Evolutionary conservation across 2,888 invertebrate genomes (phyloP).

Genomic region (Drosophila acutilabella): DNA sequence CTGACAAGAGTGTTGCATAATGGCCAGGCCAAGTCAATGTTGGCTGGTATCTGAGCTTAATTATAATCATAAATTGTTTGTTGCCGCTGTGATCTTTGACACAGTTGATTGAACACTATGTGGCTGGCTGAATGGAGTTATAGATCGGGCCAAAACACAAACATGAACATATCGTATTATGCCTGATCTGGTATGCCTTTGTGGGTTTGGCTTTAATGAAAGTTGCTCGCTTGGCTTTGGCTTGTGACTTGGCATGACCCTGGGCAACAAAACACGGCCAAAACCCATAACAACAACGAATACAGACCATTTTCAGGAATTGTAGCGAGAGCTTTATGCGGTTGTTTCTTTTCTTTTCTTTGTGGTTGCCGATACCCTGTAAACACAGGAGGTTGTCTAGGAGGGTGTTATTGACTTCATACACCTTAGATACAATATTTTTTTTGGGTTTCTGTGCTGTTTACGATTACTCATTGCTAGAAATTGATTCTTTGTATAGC

Average conservation of each 20-base stretch:
- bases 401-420: neutral
- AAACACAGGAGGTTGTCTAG: neutral
- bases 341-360: constrained; percentile 33
- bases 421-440: neutral
- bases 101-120: constrained; percentile 54
- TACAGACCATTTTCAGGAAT: constrained; percentile 61
- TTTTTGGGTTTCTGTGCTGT: too few species aligned
- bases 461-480: too few species aligned
- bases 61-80: constrained; percentile 62
- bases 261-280: constrained; percentile 54
- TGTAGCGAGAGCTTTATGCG: constrained; percentile 51
- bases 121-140: constrained; percentile 38
- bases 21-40: neutral
- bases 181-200: constrained; percentile 51
- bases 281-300: constrained; percentile 26
- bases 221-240: constrained; percentile 56
- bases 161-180: constrained; percentile 22
- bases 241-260: constrained; percentile 67
- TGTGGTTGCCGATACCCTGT: constrained; percentile 14
- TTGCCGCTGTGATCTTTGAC: constrained; percentile 64
- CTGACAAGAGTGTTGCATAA: neutral
- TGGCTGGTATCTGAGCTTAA: constrained; percentile 33
- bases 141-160: constrained; percentile 28
- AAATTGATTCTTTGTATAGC: too few species aligned
- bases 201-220: constrained; percentile 71